A percentile compares a stretch with the other conserved stretches of the same genome.
These are phyloP conservation scores for Hermaeophaga mercurialis DNA, from an alignment of 2,888 invertebrate species.

Conservation along the genomic window DNA sequence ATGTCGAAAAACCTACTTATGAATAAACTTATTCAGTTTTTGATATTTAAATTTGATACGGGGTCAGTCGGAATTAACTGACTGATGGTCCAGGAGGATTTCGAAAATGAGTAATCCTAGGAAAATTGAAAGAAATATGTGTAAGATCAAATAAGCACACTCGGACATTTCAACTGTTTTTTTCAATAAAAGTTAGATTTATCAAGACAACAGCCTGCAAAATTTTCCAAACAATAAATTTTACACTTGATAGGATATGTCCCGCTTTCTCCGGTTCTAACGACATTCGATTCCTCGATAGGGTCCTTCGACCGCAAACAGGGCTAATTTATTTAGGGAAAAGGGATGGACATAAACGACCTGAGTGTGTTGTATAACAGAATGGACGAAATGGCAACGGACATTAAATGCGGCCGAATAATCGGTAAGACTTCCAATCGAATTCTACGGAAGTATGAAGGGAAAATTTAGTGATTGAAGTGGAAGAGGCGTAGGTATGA, in stretches of 20 bases:
- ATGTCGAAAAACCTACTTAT: too few relatives aligned
- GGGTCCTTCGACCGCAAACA: slow-evolving; percentile 41
- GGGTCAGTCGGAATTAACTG: too few relatives aligned
- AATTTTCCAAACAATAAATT: slow-evolving; percentile 24
- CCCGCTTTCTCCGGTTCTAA: slow-evolving; percentile 23
- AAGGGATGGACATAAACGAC: slow-evolving; percentile 38
- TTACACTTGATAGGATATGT: slow-evolving; percentile 33
- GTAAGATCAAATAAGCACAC: too few relatives aligned
- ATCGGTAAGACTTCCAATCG: slow-evolving; percentile 31
- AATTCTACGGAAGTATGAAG: slow-evolving; percentile 26
- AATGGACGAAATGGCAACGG: slow-evolving; percentile 27
- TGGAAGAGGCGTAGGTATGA: not conserved
- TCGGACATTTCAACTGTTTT: too few relatives aligned
- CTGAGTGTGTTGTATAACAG: slow-evolving; percentile 17
- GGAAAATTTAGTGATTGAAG: slow-evolving; percentile 7
- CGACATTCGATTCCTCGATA: slow-evolving; percentile 39
- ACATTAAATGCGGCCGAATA: slow-evolving; percentile 31
- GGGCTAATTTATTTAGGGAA: slow-evolving; percentile 41
- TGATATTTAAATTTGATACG: too few relatives aligned
- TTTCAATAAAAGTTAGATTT: too few relatives aligned
- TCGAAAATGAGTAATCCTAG: too few relatives aligned
- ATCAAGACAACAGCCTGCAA: too few relatives aligned
- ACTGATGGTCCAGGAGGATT: too few relatives aligned
- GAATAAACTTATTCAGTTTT: too few relatives aligned
- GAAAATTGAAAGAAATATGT: too few relatives aligned